Evolutionary conservation across 2,888 invertebrate genomes (phyloP).

Genomic region (Tolmerus cingulatus): DNA sequence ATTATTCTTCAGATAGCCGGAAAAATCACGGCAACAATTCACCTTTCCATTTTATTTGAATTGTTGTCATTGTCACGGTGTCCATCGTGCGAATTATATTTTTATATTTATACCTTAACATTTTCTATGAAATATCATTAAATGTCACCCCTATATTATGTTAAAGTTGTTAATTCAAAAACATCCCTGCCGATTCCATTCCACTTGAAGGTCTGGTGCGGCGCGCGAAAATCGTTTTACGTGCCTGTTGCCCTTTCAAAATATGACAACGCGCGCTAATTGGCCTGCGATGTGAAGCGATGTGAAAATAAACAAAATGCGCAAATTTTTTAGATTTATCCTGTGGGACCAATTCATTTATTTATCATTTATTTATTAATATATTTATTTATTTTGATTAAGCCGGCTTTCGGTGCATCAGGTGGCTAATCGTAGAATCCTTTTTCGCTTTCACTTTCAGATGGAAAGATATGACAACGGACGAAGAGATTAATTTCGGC

Average conservation of each 20-base stretch:
- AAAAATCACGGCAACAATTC: background rate
- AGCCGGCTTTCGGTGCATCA: background rate
- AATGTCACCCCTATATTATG: too few species aligned
- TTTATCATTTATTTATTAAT: background rate
- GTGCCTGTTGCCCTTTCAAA: background rate
- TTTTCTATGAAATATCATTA: too few species aligned
- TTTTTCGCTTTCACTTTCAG: background rate
- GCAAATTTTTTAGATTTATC: background rate
- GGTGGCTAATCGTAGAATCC: background rate
- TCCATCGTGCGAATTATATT: background rate
- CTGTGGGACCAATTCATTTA: background rate
- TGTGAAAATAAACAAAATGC: background rate
- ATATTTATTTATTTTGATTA: background rate
- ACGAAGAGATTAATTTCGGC: slow-evolving; percentile 44
- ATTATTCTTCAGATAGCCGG: background rate
- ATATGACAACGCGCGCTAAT: background rate
- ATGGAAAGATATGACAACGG: slow-evolving; percentile 45
- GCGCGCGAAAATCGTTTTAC: background rate
- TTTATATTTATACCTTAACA: background rate
- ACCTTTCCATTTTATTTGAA: background rate
- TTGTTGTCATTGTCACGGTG: background rate
- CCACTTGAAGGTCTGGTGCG: background rate
- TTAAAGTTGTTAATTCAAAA: too few species aligned
- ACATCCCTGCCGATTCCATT: background rate
- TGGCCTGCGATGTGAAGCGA: background rate